Evolutionary conservation across 2,888 invertebrate genomes (phyloP).

Genomic region (Myopa testacea): DNA sequence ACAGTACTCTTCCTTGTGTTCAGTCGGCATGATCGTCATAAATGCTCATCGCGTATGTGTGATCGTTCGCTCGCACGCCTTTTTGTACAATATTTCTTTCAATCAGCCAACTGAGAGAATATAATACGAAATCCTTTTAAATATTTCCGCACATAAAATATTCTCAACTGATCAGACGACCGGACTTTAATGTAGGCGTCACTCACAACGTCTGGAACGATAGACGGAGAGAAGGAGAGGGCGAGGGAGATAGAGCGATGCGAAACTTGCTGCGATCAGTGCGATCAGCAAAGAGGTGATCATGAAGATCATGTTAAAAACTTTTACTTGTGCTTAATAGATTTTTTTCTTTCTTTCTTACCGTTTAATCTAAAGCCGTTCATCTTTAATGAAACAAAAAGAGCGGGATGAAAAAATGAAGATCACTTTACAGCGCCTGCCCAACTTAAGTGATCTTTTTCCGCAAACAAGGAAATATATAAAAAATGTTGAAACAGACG

Average conservation of each 20-base stretch:
- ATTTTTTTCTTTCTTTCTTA: neutral
- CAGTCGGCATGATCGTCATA: too few species aligned
- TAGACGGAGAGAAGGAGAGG: neutral
- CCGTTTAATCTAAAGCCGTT: neutral
- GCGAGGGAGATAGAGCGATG: neutral
- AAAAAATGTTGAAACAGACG: neutral
- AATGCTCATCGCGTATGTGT: too few species aligned
- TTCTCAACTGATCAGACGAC: too few species aligned
- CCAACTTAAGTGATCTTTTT: neutral
- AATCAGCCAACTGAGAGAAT: too few species aligned
- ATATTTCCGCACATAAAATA: too few species aligned
- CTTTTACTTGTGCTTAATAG: slow-evolving; percentile 4
- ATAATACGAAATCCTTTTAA: too few species aligned
- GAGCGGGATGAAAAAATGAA: too few species aligned
- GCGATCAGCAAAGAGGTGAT: too few species aligned
- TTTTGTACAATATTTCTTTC: too few species aligned
- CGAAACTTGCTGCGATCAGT: neutral
- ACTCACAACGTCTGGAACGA: neutral
- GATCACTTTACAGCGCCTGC: neutral
- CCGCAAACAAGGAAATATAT: neutral
- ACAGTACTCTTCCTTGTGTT: too few species aligned
- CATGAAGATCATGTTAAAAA: neutral
- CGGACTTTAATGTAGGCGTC: slow-evolving; percentile 9
- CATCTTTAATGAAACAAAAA: too few species aligned
- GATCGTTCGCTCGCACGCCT: too few species aligned